Base-by-base conservation (phyloP, 2,113 vertebrate genomes). In the Sylvia atricapilla region DNA sequence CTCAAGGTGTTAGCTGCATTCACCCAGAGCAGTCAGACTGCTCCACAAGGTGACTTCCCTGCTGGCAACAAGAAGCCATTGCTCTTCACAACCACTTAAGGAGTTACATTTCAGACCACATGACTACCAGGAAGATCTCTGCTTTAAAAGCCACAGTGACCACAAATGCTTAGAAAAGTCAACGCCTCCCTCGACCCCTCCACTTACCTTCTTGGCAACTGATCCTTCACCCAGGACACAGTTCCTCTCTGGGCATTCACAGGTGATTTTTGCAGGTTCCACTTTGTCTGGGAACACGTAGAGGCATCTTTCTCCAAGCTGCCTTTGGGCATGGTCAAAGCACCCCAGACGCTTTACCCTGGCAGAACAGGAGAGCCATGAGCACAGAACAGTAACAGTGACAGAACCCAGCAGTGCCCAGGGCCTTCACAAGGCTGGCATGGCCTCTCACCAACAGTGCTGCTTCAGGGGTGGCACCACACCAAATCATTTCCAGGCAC, bases 321-420 rank as follows among this genome's bases (percentile, higher is more conserved):
- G 99, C 96, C 99, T 98, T 97, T 99, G 99, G 70, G 99, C 99
- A 98, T 99, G 99, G 97, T 99, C 99, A 86, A 99, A 99, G 96
- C 99, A 99, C 35, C 99, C 99, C 33, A 99, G 97, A 58, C 99
- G 98, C 95, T 98, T 99, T 88, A 99, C 99, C 97, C 99, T 99
- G 93, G 60, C 64, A 44, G 73, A 84, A 89, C 1, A 37, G 58
- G 46, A 84, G 13, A 91, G 56, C 31, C 28, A 9, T 87, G 41
- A 96, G 73, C 56, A 50, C 47, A 72, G 56, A 41, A 24, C 84
- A 90, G 56, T 1, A 60, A n/a, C 35, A 90, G 56, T 1, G 60
- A 39, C 35, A 47, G 50, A 80, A 69, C 31, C 12, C 22, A 41
- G 77, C 39, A 78, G 55, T 2, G 11, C 50, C 43, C 55, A 76